Base-by-base conservation (phyloP, 2,797 vertebrate species). In the Melanotaenia parkinsoni region DNA sequence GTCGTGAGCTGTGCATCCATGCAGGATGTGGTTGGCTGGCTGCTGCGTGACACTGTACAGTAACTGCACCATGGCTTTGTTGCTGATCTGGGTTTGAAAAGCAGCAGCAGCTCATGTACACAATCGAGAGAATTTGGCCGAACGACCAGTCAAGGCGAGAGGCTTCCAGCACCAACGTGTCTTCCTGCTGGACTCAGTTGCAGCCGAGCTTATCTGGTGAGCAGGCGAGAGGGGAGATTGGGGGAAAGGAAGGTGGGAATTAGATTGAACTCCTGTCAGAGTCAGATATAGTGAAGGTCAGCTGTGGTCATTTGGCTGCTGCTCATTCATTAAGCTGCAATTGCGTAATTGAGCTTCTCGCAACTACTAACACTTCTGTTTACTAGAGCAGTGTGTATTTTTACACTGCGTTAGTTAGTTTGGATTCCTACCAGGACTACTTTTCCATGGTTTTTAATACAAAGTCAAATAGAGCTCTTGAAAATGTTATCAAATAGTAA, bases 161-260 rank as follows among this genome's bases (percentile, higher is more conserved):
- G 58, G 28, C 71, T 70, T 87, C 79, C 86, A 88, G 85, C 22
- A 14, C 67, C 35, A 76, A 67, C 45, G 50, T 63, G 70, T 72
- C 70, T 58, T 63, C 56, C 32, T 51, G 63, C 74, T 66, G 72
- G 38, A 9, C 80, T 77, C 74, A 16, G 35, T 30, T 67, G 63
- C 69, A 58, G 45, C 83, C 81, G 72, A 68, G 76, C 61, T 85
- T 84, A 81, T 90, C 75, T 77, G 68, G 80, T 14, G 35, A 67
- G 47, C 24, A 30, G n/a, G 28, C 12, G 14, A 30, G 24, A 37
- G 8, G 54, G 28, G 43, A 54, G 40, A 47, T 63, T 32, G 56
- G 63, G 20, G 56, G 38, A 14, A 50, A 14, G 57, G 58, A 54
- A 40, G 63, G 74, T 20, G 50, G 68, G 58, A 77, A 65, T 74